Percentiles rank a stretch among this genome's conserved stretches.
Evolutionary conservation across 1,140 invertebrate species (phyloP).

Genomic region (Orchestia grillus): DNA sequence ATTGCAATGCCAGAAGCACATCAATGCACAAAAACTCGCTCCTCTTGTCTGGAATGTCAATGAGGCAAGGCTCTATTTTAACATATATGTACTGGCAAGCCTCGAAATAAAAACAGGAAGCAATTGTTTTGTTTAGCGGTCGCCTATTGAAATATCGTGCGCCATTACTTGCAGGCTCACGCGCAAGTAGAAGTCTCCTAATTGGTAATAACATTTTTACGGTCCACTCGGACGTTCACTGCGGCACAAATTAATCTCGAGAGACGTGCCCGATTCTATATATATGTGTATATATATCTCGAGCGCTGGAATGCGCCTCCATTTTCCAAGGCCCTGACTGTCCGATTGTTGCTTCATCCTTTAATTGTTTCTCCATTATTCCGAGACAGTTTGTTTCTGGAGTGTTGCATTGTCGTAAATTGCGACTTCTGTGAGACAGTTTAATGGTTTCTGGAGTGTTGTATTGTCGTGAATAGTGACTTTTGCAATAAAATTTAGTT

Average conservation of each 20-base stretch:
- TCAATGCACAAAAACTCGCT: not conserved
- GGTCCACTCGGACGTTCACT: not conserved
- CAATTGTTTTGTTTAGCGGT: not conserved
- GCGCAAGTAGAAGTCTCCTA: not conserved
- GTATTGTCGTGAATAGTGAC: no score
- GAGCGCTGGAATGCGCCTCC: not conserved
- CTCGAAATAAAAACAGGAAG: not conserved
- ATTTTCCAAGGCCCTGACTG: not conserved
- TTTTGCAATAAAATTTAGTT: not conserved
- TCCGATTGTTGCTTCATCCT: not conserved
- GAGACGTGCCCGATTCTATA: not conserved
- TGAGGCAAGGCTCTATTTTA: no score
- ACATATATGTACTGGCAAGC: not conserved
- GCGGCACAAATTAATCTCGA: not conserved
- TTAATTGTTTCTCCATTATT: not conserved
- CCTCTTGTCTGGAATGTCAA: not conserved
- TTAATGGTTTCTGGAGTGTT: no score
- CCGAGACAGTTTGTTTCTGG: no score
- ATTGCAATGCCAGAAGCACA: not conserved
- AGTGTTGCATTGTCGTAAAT: no score
- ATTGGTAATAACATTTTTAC: slow-evolving; percentile 10
- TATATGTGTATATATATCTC: no score
- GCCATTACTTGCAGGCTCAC: not conserved
- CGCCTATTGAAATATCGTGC: not conserved
- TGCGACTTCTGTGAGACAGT: no score